Base-by-base conservation (phyloP, 2,888 invertebrate genomes). In the Frankliniella intonsa region DNA sequence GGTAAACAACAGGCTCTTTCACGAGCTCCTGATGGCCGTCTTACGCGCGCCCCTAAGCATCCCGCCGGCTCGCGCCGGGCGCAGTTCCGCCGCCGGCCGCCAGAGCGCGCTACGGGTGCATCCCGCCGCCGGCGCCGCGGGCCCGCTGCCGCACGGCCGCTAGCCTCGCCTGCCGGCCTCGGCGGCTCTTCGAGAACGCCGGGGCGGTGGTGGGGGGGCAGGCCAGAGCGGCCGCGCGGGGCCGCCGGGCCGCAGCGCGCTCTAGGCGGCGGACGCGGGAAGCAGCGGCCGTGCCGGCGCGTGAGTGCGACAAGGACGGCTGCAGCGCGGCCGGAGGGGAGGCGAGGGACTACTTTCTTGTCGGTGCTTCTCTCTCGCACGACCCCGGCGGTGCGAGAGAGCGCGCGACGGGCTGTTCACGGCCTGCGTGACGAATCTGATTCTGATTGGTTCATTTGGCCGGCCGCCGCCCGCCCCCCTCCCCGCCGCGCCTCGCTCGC, bases 391-490 rank as follows among this genome's bases (percentile, higher is more conserved):
- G 69, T 76, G 69, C 69, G 69, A 76, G 69, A 76, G 69, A 76
- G 69, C 69, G 69, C 69, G 69, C 22, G 25, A 25, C 25, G 69
- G 69, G 22, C 69, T 3, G 69, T 25, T 76, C 69, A 76, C 69
- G 69, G 69, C 69, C 69, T 22, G 22, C 69, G 69, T 76, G 69
- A 76, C 69, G 69, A 76, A 76, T 76, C 69, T 76, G 69, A 76
- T 76, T 76, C 69, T 76, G 69, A 76, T 76, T 76, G 69, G 69
- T 76, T 76, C 69, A 76, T 76, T 76, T 76, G 69, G 69, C 69
- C 69, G 69, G 25, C 69, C 69, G 69, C 69, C 69, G 69, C 69
- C 25, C 25, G 22, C 69, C 69, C 69, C 25, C 69, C 69, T 0
- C 69, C 69, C 25, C 69, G 69, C 69, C 69, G 8, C 69, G 69